phyloP scores from a whole-genome alignment of 1,140 invertebrate species.

The Diploscapter pachys region DNA sequence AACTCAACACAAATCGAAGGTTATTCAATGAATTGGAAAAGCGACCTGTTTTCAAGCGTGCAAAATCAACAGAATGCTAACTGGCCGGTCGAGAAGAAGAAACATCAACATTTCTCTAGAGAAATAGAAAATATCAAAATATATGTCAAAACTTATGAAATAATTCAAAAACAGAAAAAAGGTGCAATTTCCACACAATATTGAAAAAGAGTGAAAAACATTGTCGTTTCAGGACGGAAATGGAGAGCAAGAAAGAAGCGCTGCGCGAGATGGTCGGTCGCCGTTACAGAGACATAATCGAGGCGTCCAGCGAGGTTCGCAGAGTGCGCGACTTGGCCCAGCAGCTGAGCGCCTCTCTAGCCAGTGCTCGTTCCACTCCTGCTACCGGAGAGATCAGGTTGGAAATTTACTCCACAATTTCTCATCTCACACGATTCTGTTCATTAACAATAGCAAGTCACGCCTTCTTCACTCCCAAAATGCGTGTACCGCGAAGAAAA shows the following conservation, averaged over 20 bases:
- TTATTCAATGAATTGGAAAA: no score
- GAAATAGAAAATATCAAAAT: neutral
- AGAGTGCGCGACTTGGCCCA: constrained; percentile 10
- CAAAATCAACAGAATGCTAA: no score
- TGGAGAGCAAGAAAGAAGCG: constrained; percentile 63
- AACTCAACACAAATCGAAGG: no score
- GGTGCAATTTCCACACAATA: neutral
- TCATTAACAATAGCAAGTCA: no score
- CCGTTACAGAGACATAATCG: constrained; percentile 59
- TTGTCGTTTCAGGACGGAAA: constrained; percentile 44
- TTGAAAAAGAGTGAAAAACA: neutral
- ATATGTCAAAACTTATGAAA: constrained; percentile 25
- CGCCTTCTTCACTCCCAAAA: no score
- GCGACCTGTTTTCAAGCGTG: no score
- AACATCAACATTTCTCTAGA: no score
- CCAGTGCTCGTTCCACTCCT: constrained; percentile 6
- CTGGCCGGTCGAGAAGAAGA: no score
- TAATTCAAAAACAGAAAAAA: neutral
- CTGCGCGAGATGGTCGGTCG: constrained; percentile 60
- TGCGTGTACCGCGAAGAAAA: no score
- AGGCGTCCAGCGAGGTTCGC: constrained; percentile 56
- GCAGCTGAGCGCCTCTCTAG: neutral
- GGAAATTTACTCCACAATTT: neutral
- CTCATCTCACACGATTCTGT: neutral
- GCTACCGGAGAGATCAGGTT: neutral